phyloP scores from a whole-genome alignment of 2,113 vertebrate genomes.

The Seriola quinqueradiata region DNA sequence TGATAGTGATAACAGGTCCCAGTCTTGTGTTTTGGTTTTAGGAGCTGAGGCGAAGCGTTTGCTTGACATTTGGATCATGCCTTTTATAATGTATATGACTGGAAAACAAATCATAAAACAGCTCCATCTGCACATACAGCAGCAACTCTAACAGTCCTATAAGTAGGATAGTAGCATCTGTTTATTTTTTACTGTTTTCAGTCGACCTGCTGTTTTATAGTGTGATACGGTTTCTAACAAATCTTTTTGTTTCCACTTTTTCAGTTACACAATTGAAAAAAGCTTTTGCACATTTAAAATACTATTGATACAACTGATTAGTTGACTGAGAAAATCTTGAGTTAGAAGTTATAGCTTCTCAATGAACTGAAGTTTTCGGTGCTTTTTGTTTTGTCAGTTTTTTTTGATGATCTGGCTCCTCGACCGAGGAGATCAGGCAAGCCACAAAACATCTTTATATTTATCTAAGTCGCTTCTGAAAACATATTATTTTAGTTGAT shows the following conservation, averaged over 20 bases:
- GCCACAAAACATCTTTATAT: background rate
- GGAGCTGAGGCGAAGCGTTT: background rate
- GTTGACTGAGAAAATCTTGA: too few species aligned
- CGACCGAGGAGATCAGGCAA: background rate
- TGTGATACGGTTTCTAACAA: background rate
- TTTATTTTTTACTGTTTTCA: background rate
- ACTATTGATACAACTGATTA: background rate
- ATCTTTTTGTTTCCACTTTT: background rate
- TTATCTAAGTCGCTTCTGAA: background rate
- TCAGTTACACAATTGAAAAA: background rate
- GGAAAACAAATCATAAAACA: background rate
- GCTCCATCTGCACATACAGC: background rate
- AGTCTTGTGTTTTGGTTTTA: constrained; percentile 3
- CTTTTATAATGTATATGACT: constrained; percentile 3
- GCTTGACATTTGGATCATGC: constrained; percentile 7
- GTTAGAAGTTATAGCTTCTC: too few species aligned
- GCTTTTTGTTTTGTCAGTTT: background rate
- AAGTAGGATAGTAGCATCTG: background rate
- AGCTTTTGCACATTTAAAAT: background rate
- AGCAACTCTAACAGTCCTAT: background rate
- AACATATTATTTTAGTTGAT: background rate
- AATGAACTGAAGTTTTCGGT: background rate
- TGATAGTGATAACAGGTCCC: background rate
- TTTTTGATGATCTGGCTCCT: background rate
- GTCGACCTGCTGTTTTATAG: too few species aligned